Conservation (phyloP, 2,888 invertebrate genomes). For the Mystacides longicornis region DNA sequence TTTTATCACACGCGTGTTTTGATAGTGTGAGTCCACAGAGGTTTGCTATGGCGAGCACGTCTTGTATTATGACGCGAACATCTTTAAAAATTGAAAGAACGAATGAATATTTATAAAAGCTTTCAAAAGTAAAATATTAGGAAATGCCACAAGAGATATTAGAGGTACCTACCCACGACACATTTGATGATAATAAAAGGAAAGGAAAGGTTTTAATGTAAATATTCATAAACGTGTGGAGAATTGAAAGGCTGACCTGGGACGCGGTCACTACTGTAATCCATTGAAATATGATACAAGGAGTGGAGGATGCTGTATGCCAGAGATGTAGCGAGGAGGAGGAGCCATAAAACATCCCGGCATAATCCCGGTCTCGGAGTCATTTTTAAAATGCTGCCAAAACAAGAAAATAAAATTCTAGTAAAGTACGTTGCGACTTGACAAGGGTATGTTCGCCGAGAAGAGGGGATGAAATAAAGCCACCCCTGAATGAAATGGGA, state of each 20-base stretch:
- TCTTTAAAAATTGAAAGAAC: no score
- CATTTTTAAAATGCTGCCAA: conserved; percentile 23
- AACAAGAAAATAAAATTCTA: conserved; percentile 25
- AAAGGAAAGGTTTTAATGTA: neutral
- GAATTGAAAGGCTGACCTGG: neutral
- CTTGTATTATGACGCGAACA: no score
- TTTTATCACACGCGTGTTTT: no score
- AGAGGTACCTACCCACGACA: no score
- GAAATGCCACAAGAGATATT: no score
- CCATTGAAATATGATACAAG: conserved; percentile 4
- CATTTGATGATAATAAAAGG: no score
- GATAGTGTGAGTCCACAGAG: no score
- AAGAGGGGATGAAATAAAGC: conserved; percentile 20
- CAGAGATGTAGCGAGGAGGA: conserved; percentile 1
- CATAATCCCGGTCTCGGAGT: conserved; percentile 21
- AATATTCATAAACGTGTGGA: conserved; percentile 2
- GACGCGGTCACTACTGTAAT: conserved; percentile 1
- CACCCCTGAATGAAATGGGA: conserved; percentile 14
- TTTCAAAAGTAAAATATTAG: no score
- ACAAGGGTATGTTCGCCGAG: conserved; percentile 22
- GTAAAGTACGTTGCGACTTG: conserved; percentile 23
- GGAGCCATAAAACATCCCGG: conserved; percentile 21
- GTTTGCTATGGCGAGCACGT: no score
- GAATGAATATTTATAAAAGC: no score
- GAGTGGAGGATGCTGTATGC: neutral